Evolutionary conservation across 2,888 invertebrate species (phyloP), one percentile per base, ranked within the genome.

Genomic region (Nomada flava): DNA sequence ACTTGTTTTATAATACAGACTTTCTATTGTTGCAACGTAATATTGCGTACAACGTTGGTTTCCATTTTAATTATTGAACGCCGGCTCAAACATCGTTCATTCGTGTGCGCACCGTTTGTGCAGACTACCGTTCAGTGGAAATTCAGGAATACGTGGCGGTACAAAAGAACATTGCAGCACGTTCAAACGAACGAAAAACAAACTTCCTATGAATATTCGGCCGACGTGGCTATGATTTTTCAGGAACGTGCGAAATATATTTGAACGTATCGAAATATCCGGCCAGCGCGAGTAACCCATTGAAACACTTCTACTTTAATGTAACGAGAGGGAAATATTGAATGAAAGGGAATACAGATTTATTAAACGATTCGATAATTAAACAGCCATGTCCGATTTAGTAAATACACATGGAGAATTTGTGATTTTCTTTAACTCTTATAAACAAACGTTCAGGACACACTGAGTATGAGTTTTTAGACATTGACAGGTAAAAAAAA

Each of bases 41-140:
- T 52, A 59, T 59, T 23, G 26, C 50, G 73, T 64, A n/a, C 23
- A 23, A 50, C 26, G 73, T 23, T 23, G 10, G 42, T 57, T 76
- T 59, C 26, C 42, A 64, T 73, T 76, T 77, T 77, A 77, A 77
- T 77, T 60, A 77, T 65, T 9, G 65, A 77, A 74, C 65, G 36
- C 1, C 13, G 15, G 52, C 18, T 59, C 52, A 26, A 68, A 60
- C 42, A 55, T 11, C 10, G 59, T n/a, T 23, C 15, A 29, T n/a
- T 42, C 67, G 20, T 53, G 36, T 36, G 36, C 20, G 53, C 53
- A 53, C 20, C 0, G 20, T 53, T 59, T 59, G 29, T 23, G 10
- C 47, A n/a, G 59, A 47, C 57, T 59, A 42, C 5, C 29, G 64
- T 64, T 29, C 36, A 15, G 13, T 23, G 10, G 36, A 74, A 47